A percentile compares a stretch with the other conserved stretches of the same genome.
These are phyloP conservation scores for Aphaenogaster rudis DNA, from an alignment of 1,140 invertebrate species.

Conservation along the genomic window DNA sequence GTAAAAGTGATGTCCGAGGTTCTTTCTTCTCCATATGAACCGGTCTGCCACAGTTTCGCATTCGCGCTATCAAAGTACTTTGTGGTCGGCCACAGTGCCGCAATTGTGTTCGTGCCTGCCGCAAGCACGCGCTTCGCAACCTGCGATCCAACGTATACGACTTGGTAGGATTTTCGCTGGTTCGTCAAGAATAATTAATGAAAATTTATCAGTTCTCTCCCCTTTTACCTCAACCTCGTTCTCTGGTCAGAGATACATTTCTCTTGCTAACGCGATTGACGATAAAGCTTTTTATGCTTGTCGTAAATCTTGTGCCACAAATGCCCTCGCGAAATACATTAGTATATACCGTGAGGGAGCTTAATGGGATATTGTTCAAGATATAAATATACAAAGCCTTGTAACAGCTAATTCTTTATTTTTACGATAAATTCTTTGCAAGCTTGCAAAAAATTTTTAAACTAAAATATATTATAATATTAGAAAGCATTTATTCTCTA, in stretches of 20 bases:
- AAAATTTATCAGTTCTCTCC: constrained; percentile 16
- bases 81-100: constrained; percentile 38
- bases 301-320: constrained; percentile 39
- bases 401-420: neutral
- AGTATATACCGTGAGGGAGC: neutral
- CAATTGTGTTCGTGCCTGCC: constrained; percentile 61
- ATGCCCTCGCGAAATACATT: constrained; percentile 27
- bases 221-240: neutral
- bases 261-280: neutral
- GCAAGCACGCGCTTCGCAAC: constrained; percentile 13
- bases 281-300: constrained; percentile 63
- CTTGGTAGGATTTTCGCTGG: constrained; percentile 1
- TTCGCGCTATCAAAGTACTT: constrained; percentile 62
- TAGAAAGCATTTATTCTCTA: neutral
- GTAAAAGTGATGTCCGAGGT: constrained; percentile 32
- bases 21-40: constrained; percentile 16
- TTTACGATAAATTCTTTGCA: neutral
- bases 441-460: neutral
- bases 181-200: constrained; percentile 63
- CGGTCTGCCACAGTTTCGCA: constrained; percentile 3
- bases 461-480: neutral
- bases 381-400: neutral
- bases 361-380: neutral
- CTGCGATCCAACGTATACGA: neutral
- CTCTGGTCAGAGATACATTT: neutral